These are phyloP conservation scores for Telenomus remus DNA, from an alignment of 1,140 invertebrate genomes.

Conservation along the genomic window DNA sequence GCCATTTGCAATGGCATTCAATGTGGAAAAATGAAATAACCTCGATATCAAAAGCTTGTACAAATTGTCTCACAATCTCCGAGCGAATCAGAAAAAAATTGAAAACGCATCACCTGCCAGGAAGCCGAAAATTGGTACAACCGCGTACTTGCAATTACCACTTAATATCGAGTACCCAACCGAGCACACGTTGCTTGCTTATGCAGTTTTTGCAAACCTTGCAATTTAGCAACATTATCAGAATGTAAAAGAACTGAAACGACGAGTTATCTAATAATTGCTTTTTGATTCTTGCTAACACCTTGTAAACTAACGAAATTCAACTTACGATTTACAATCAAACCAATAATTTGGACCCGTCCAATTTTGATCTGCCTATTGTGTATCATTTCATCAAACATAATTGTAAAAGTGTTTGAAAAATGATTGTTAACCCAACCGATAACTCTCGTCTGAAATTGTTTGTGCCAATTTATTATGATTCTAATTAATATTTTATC, in stretches of 20 bases:
- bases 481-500: too few species aligned
- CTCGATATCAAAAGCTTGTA: conserved; percentile 3
- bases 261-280: conserved; percentile 15
- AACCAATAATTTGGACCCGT: background rate
- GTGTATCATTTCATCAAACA: too few species aligned
- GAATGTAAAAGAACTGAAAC: background rate
- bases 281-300: conserved; percentile 26
- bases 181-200: conserved; percentile 1
- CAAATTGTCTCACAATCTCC: background rate
- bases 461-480: too few species aligned
- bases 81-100: conserved; percentile 1
- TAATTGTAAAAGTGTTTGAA: too few species aligned
- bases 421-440: too few species aligned
- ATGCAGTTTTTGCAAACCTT: background rate
- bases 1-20: too few species aligned
- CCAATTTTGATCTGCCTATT: background rate
- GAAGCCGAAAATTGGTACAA: conserved; percentile 6
- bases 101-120: conserved; percentile 6
- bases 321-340: background rate
- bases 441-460: too few species aligned
- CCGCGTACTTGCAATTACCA: conserved; percentile 27
- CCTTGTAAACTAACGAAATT: conserved; percentile 3
- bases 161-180: conserved; percentile 22
- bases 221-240: conserved; percentile 24
- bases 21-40: conserved; percentile 14